Conservation (phyloP, 1,140 invertebrate species). For the silkworm (Bombyx mori) region ASM3026992v2 NC_085129.1:6541001-6541500, state of each 20-base stretch:
- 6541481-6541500: slow-evolving; percentile 19
- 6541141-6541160: too few relatives aligned
- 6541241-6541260: slow-evolving; percentile 44
- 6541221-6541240: too few relatives aligned
- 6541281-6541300: slow-evolving; percentile 62
- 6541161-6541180: too few relatives aligned
- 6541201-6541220: too few relatives aligned
- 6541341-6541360: slow-evolving; percentile 61
- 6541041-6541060: too few relatives aligned
- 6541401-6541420: slow-evolving; percentile 41
- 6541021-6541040: too few relatives aligned
- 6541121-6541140: too few relatives aligned
- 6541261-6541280: slow-evolving; percentile 35
- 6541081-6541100: too few relatives aligned
- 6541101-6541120: too few relatives aligned
- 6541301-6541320: slow-evolving; percentile 62
- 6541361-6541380: slow-evolving; percentile 54
- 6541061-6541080: too few relatives aligned
- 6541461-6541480: slow-evolving; percentile 16
- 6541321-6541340: slow-evolving; percentile 67
- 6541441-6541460: slow-evolving; percentile 7
- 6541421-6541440: slow-evolving; percentile 35
- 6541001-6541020: too few relatives aligned
- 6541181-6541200: too few relatives aligned
- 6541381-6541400: slow-evolving; percentile 50